These are phyloP conservation scores for Drosophila azteca DNA, from an alignment of 1,140 invertebrate species.

Conservation along the genomic window DNA sequence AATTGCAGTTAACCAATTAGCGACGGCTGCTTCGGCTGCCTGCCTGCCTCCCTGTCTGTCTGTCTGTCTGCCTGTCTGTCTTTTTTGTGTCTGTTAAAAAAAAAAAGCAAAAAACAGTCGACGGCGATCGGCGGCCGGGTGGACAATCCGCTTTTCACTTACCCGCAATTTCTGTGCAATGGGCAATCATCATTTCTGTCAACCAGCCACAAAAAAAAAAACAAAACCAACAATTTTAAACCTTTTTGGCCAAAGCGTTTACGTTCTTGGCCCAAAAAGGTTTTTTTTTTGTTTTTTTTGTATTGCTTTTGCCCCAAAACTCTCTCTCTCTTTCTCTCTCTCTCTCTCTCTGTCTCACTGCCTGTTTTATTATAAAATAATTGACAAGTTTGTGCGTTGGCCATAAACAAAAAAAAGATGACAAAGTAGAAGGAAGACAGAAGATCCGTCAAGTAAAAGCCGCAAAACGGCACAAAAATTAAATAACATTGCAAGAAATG, in stretches of 20 bases:
- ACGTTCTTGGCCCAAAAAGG: conserved; percentile 71
- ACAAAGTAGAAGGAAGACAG: conserved; percentile 51
- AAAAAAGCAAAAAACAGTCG: no score
- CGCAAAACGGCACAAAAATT: conserved; percentile 23
- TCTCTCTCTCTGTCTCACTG: not conserved
- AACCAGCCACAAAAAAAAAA: conserved; percentile 17
- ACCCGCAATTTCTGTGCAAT: conserved; percentile 41
- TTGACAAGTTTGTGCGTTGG: conserved; percentile 64
- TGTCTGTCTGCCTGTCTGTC: conserved; percentile 1
- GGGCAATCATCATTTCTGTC: conserved; percentile 45
- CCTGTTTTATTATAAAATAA: conserved; percentile 73
- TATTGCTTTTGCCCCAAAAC: conserved; percentile 16
- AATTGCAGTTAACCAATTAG: conserved; percentile 77
- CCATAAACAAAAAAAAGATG: conserved; percentile 40
- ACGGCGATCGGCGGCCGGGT: conserved; percentile 6
- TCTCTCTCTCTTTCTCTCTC: conserved; percentile 16
- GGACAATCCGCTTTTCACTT: conserved; percentile 59
- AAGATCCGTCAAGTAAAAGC: conserved; percentile 54
- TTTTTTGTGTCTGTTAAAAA: conserved; percentile 1
- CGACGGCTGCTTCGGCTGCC: conserved; percentile 11
- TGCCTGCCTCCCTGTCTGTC: not conserved
- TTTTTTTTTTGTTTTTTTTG: conserved; percentile 13
- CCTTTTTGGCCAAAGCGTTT: conserved; percentile 42
- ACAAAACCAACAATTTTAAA: conserved; percentile 7
- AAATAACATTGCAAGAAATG: conserved; percentile 58